Percentiles rank a stretch among this genome's conserved stretches.
Conservation (phyloP, 2,113 vertebrate species). For the Bungarus multicinctus region DNA sequence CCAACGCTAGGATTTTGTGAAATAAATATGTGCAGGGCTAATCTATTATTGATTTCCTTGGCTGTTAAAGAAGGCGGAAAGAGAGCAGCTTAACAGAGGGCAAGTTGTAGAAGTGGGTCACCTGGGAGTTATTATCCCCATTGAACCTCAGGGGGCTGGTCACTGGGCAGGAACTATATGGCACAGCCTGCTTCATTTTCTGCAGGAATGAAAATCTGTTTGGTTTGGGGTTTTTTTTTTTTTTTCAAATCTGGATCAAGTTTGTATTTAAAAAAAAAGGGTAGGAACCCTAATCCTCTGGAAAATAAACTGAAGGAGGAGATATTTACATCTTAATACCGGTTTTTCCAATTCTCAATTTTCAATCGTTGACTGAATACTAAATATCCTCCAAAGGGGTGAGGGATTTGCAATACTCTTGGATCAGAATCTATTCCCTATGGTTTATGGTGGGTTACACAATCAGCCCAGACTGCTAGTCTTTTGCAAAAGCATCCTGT, state of each 20-base stretch:
- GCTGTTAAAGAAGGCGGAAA: background rate
- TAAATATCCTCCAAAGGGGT: background rate
- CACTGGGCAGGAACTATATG: background rate
- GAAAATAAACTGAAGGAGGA: background rate
- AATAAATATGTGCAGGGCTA: background rate
- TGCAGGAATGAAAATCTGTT: background rate
- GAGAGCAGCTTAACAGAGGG: background rate
- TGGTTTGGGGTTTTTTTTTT: background rate
- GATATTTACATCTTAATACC: background rate
- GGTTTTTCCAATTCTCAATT: background rate
- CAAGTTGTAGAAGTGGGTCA: background rate
- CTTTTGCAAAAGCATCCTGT: slow-evolving; percentile 55
- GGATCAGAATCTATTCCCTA: rapidly evolving
- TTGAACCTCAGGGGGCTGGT: background rate
- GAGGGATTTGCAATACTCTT: slow-evolving; percentile 7
- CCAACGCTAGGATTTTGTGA: background rate
- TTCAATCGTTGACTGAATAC: background rate
- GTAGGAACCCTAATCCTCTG: background rate
- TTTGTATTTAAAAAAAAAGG: too few relatives aligned
- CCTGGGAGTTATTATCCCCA: background rate
- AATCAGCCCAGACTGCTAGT: background rate
- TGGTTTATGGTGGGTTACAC: slow-evolving; percentile 2
- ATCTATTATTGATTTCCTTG: background rate
- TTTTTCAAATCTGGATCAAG: background rate
- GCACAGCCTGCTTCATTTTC: background rate